Base-by-base conservation (phyloP, 2,888 invertebrate species). In the Blomia tropicalis region DNA sequence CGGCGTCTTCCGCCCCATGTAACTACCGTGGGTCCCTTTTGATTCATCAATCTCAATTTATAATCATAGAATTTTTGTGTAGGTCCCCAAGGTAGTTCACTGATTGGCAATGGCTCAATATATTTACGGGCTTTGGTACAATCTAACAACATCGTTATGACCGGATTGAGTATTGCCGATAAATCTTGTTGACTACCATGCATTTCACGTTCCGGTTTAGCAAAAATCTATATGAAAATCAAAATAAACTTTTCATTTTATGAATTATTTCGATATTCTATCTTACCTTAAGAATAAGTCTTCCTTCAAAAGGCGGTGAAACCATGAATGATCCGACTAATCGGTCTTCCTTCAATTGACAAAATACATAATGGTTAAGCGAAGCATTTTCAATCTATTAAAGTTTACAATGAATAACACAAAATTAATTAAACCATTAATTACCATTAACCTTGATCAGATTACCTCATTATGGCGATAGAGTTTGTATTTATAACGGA, bases 271-370 rank as follows among this genome's bases (percentile, higher is more conserved):
- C 2, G 1, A 41, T 4, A 25, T 29, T 4, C n/a, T n/a, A 2
- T n/a, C 65, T 51, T 25, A 68, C 70, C 63, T 76, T 75, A 59
- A 76, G 72, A 66, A 72, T 73, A 67, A 74, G 77, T 59, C 70
- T 67, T 4, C 76, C 76, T 4, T 72, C 70, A 60, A 71, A 70
- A 0, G 76, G 76, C 0, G 76, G 74, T 11, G 71, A 70, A 1
- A 75, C 71, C 4, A 71, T 70, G 65, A 76, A 75, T 44, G 69
- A 70, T 2, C 68, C 71, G 1, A 69, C 63, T 2, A 68, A 66
- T 4, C 71, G 67, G 31, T 69, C 69, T 30, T 70, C 68, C 58
- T 67, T 70, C 62, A 72, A 65, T 47, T 70, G 70, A 60, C 71
- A 71, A 65, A 71, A 70, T 7, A 71, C 71, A 63, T 69, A 70